Base-by-base conservation (phyloP, 2,888 invertebrate genomes). In the Chloromyia formosa region DNA sequence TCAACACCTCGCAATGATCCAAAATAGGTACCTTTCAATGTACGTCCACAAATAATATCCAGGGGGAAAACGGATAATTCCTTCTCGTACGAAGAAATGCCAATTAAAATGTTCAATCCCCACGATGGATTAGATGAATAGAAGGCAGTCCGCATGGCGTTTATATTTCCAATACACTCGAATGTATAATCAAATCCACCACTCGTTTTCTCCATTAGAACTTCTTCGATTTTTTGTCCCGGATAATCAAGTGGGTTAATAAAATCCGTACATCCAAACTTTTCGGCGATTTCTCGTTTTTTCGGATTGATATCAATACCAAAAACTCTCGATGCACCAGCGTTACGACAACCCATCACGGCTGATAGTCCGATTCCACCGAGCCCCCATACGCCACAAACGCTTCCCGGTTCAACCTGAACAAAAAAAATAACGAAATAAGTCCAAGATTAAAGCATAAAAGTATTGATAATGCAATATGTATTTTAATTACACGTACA, bases 161-260 rank as follows among this genome's bases (percentile, higher is more conserved):
- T 88, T 0, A 94, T 92, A 85, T 97, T 98, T 66, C 99, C 99
- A 81, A 99, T 94, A 83, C 98, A 99, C 86, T 99, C 99, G 86
- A 99, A 99, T 0, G 98, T 98, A 84, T 93, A 99, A 86, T 99
- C 99, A 75, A 96, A 88, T 2, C 99, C 99, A 53, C 98, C 98
- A 86, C 98, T 95, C 0, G 96, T 97, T 82, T 94, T 82, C 78
- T 95, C 96, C 23, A 94, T 89, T 9, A 99, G 86, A 42, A 95
- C 93, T 81, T 97, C 92, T 84, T 96, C 95, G 78, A 97, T 93
- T 0, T 95, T 90, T 83, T 91, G 91, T 56, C 82, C 83, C 73
- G 86, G 83, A 78, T 91, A 86, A 80, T 96, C 94, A 80, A 92
- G 94, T 0, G 99, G 98, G 85, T 98, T 98, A 3, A 99, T 87